Base-by-base conservation (phyloP, 2,113 vertebrate genomes). In the Myrmecophaga tridactyla region DNA sequence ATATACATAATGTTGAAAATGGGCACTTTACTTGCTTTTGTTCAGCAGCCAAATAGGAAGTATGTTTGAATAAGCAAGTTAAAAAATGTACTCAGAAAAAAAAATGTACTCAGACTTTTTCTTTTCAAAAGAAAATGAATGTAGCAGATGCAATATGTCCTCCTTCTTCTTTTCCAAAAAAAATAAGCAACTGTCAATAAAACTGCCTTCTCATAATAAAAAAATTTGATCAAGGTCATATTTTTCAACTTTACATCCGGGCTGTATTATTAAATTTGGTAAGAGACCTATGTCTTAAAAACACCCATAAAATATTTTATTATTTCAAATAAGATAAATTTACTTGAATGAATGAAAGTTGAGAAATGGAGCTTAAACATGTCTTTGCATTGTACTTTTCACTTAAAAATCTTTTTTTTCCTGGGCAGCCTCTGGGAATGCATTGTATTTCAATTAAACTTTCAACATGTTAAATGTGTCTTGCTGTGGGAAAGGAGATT, bases 11-110 rank as follows among this genome's bases (percentile, higher is more conserved):
- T 73, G 70, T 25, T 78, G 56, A 92, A 94, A 81, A 78, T 93
- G 62, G 51, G 29, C n/a, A 89, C 93, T 92, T 95, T 78, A 48
- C 41, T 89, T 92, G 39, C 18, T 92, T 91, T 93, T 93, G 60
- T 41, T 43, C 13, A 89, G 41, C 14, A 94, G 69, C 21, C 83
- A 91, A 86, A 75, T 86, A 83, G 51, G 69, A 89, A 91, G 48
- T 48, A 39, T 93, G 36, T 83, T 62, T 94, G 75, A 96, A 91
- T 73, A 95, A 92, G 36, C 36, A 93, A 94, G 76, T 89, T 94
- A 46, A 87, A 96, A 89, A n/a, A 58, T 86, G 12, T 80, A 88
- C 90, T 91, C 29, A 87, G 15, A 91, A n/a, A n/a, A 46, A 87
- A 96, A 89, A n/a, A 58, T 86, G 12, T 80, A 88, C 90, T 91